Base-by-base conservation (phyloP, 2,113 vertebrate species). In the Dicaeum eximium region DNA sequence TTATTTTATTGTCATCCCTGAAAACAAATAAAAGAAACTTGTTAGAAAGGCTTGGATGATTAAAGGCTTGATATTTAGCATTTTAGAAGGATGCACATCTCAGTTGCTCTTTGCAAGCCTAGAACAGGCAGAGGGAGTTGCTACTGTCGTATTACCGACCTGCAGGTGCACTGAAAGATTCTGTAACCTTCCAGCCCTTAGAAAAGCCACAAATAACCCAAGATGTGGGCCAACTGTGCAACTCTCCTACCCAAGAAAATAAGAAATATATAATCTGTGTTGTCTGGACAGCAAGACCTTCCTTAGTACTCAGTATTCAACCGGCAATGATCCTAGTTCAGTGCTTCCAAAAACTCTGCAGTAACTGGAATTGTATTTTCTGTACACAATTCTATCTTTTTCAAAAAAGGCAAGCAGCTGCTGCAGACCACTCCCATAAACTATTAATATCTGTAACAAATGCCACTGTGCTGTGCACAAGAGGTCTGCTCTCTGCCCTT, bases 1-100 rank as follows among this genome's bases (percentile, higher is more conserved):
- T 97, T 66, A 94, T 96, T 90, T 97, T 95, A 71, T 44, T 97
- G 80, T 98, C 80, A 86, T 98, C 98, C 70, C 98, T 99, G 66
- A 85, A 80, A 82, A 86, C 27, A 86, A 80, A 92, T 40, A 37
- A 83, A 94, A 72, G 11, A 73, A 66, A 25, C 8, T 30, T 45
- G 45, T 96, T 85, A 93, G 22, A 67, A 73, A 72, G 75, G 13
- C n/a, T 54, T 40, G 48, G 13, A 24, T 44, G 16, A 71, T 31
- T 66, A 85, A 81, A 87, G 19, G 19, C 7, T 73, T 61, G 28
- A 21, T 11, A 40, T 28, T 51, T 17, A 47, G 27, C 17, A 44
- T 61, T 74, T 65, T 62, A 50, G 37, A 64, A 74, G 33, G 47
- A 38, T 22, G 20, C 14, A 31, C 5, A 17, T 20, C 30, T 82